A percentile compares a stretch with the other conserved stretches of the same genome.
Evolutionary conservation across 2,888 invertebrate genomes (phyloP).

Genomic region (Chirona hameri): DNA sequence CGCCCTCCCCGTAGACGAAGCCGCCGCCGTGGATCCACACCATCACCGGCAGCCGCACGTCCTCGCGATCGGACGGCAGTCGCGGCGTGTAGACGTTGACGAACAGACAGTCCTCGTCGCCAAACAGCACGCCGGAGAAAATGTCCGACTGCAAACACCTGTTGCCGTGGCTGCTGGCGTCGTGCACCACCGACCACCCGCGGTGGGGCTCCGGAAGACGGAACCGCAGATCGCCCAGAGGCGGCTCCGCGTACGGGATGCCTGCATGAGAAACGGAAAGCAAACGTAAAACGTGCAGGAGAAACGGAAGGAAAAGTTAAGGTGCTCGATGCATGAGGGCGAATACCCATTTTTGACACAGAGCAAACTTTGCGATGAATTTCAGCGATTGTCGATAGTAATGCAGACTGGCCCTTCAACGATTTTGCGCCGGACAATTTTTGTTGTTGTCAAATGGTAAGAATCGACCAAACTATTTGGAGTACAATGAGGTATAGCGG

Average conservation of each 20-base stretch:
- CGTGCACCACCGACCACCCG: constrained; percentile 58
- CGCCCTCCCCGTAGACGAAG: constrained; percentile 38
- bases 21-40: constrained; percentile 43
- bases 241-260: constrained; percentile 84
- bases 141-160: constrained; percentile 74
- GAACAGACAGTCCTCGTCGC: constrained; percentile 93
- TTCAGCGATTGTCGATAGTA: no score
- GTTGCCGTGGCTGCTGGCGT: constrained; percentile 76
- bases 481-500: no score
- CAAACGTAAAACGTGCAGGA: no score
- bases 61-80: constrained; percentile 25
- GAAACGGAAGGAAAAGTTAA: no score
- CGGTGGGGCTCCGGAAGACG: background rate
- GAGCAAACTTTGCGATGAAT: no score
- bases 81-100: constrained; percentile 89
- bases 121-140: constrained; percentile 80
- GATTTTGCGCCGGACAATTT: no score
- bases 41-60: constrained; percentile 30
- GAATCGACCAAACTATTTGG: no score
- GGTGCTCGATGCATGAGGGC: no score
- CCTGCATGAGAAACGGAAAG: constrained; percentile 52
- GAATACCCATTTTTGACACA: no score
- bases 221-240: constrained; percentile 58
- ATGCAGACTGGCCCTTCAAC: no score
- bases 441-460: no score